phyloP scores from a whole-genome alignment of 2,113 vertebrate species.

The Phaethon lepturus region DNA sequence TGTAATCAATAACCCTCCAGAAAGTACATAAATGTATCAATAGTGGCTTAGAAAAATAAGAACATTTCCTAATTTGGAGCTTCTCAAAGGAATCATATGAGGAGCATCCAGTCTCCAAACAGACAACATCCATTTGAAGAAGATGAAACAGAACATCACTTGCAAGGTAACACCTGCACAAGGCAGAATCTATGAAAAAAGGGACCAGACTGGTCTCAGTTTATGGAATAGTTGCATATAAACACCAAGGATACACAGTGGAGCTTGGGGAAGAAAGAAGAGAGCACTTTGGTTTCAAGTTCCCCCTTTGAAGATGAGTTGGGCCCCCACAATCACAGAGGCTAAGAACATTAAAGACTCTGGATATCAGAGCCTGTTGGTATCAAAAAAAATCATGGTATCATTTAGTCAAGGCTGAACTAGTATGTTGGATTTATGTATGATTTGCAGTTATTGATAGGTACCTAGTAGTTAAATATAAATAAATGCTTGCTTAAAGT shows the following conservation, averaged over 20 bases:
- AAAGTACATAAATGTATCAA: no score
- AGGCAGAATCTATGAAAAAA: background rate
- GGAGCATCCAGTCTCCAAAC: background rate
- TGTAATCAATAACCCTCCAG: no score
- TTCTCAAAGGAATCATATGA: background rate
- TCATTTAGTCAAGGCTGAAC: background rate
- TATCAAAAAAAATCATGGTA: background rate
- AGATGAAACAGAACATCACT: background rate
- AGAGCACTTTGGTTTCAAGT: background rate
- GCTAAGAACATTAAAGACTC: background rate
- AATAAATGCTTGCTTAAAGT: background rate
- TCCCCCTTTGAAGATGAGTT: background rate
- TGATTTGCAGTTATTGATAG: background rate
- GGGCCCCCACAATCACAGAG: background rate
- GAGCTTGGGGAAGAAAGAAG: background rate
- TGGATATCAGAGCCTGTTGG: background rate
- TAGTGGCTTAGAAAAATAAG: background rate
- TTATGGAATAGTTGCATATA: background rate
- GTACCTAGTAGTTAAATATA: background rate
- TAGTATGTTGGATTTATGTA: background rate
- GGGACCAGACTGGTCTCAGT: background rate
- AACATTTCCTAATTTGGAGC: background rate
- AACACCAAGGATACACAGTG: fast-evolving
- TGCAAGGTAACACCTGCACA: background rate
- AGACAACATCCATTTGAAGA: background rate